Base-by-base conservation (phyloP, 2,888 invertebrate genomes). In the Tromatobia lineatoria region DNA sequence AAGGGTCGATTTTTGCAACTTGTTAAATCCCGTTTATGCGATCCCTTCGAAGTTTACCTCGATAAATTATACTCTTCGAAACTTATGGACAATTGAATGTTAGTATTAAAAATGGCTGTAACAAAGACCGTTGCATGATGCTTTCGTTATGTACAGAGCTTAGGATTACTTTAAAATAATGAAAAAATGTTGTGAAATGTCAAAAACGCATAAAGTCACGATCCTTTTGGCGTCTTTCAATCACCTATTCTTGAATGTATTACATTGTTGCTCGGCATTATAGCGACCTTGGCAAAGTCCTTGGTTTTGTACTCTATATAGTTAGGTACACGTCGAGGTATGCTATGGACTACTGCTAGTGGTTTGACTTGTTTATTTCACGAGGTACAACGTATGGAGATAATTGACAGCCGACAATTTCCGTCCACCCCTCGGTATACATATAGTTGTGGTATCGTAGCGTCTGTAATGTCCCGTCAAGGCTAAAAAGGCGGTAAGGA, bases 311-410 rank as follows among this genome's bases (percentile, higher is more conserved):
- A 52, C n/a, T 52, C 7, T 52, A 20, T 18, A 52, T 20, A 52
- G n/a, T 52, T 7, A 23, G 69, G 45, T n/a, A 57, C 23, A 76
- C 54, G 18, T 45, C 54, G 29, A n/a, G 1, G 20, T 50, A 50
- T 50, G 50, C 3, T 50, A 6, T 10, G 57, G 10, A 25, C 57
- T 47, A n/a, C 29, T n/a, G n/a, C 34, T 45, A 66, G 47, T 67
- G 64, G 67, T 77, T 77, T 82, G 66, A 82, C 76, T 82, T 82
- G 66, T 77, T 82, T 82, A 71, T 77, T 82, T 71, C 71, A 76
- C 70, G 50, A 52, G 20, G 70, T 52, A 42, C 29, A 50, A n/a
- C 50, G 66, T 47, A 25, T 52, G 42, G 45, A 81, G 75, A 70
- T 82, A 71, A 77, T 82, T 76, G 66, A 76, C 66, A 77, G 71